Conservation (phyloP, 2,113 vertebrate genomes). For the Gambusia affinis region DNA sequence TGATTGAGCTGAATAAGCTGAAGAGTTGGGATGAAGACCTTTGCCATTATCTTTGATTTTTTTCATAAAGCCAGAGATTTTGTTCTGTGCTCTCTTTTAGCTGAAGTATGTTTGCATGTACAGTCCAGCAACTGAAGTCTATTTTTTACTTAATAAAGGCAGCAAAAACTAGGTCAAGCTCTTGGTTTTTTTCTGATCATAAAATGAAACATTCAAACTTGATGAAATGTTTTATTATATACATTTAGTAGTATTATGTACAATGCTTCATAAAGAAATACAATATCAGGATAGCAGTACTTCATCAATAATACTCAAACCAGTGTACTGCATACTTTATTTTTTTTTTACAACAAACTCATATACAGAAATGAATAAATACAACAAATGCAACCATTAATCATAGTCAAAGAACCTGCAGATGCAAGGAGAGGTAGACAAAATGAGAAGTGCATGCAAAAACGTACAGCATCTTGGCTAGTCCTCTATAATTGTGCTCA, state of each 20-base stretch:
- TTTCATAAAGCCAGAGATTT: conserved; percentile 48
- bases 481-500: conserved; percentile 71
- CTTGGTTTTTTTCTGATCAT: neutral
- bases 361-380: conserved; percentile 65
- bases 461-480: conserved; percentile 64
- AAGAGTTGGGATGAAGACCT: conserved; percentile 46
- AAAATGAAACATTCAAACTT: neutral
- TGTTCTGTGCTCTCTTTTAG: conserved; percentile 48
- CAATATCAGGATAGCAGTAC: conserved; percentile 55
- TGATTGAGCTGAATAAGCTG: conserved; percentile 60
- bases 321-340: neutral
- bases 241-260: conserved; percentile 39
- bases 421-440: conserved; percentile 75
- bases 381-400: conserved; percentile 30
- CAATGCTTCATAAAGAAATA: conserved; percentile 29
- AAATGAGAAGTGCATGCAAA: conserved; percentile 51
- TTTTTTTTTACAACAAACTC: conserved; percentile 18
- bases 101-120: conserved; percentile 66
- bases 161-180: conserved; percentile 41
- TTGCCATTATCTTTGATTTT: conserved; percentile 37
- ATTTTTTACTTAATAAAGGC: conserved; percentile 81
- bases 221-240: conserved; percentile 56
- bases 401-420: conserved; percentile 34
- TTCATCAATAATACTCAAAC: conserved; percentile 11
- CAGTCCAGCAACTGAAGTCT: conserved; percentile 71